Percentiles rank a stretch among this genome's conserved stretches.
Conservation (phyloP, 1,140 invertebrate species). For the Drosophila biarmipes region DNA sequence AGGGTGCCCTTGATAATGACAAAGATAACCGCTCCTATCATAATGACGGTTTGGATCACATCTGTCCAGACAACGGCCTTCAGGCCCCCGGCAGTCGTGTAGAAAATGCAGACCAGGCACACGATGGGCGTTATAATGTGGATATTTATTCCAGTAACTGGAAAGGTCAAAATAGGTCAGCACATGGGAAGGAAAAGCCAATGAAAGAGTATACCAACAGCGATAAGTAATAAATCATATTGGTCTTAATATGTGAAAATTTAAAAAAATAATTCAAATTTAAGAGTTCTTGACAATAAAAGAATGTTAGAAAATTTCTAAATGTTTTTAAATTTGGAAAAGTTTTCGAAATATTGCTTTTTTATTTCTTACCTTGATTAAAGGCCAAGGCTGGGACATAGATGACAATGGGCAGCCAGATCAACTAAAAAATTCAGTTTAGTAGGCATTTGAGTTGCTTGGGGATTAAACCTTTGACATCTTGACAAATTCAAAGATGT, state of each 20-base stretch:
- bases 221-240: no score
- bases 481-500: neutral
- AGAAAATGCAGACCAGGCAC: conserved; percentile 74
- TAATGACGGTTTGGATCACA: conserved; percentile 93
- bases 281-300: conserved; percentile 6
- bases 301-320: neutral
- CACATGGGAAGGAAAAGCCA: neutral
- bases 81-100: conserved; percentile 89
- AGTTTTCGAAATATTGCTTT: neutral
- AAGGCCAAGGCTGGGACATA: conserved; percentile 96
- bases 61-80: conserved; percentile 98
- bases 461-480: neutral
- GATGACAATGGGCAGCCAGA: conserved; percentile 95
- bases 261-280: no score
- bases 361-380: conserved; percentile 89
- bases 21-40: conserved; percentile 93
- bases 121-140: conserved; percentile 93
- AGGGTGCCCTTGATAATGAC: conserved; percentile 92
- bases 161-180: conserved; percentile 47
- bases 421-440: conserved; percentile 86
- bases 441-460: neutral
- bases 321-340: neutral
- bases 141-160: conserved; percentile 94
- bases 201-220: neutral
- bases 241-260: no score